These are phyloP conservation scores for Pycnonotus jocosus DNA, from an alignment of 2,113 vertebrate species.

Conservation along the genomic window DNA sequence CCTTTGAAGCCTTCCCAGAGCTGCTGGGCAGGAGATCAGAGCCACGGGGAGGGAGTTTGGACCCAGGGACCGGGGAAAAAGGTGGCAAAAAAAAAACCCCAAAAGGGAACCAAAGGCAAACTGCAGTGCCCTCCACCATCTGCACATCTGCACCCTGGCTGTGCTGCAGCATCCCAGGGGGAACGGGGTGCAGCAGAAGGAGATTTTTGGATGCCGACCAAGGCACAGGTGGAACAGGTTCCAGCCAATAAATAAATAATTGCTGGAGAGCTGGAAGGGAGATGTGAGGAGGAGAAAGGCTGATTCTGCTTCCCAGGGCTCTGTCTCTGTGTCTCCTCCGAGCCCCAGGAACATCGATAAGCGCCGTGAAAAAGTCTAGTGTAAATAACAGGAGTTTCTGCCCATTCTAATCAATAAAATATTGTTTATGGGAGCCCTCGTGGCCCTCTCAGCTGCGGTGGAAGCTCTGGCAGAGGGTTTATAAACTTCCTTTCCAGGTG, in stretches of 20 bases:
- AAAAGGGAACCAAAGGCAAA: background rate
- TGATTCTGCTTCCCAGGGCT: background rate
- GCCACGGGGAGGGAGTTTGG: background rate
- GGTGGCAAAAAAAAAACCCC: background rate
- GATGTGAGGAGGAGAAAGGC: background rate
- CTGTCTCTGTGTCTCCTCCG: background rate
- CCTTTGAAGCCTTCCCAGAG: conserved; percentile 25
- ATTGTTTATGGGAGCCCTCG: background rate
- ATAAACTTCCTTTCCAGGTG: background rate
- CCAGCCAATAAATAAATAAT: background rate
- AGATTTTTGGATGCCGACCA: background rate
- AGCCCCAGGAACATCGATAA: background rate
- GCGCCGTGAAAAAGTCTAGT: background rate
- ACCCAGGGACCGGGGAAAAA: background rate
- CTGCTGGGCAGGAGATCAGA: conserved; percentile 48
- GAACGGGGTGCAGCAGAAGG: background rate
- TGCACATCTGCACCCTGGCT: background rate
- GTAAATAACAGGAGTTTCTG: conserved; percentile 16
- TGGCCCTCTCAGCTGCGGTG: background rate
- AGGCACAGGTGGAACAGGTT: background rate
- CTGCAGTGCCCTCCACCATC: background rate
- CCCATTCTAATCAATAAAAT: conserved; percentile 29
- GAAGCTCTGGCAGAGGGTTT: background rate
- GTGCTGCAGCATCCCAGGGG: fast-evolving
- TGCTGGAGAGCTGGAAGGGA: background rate